These are phyloP conservation scores for Elephantulus edwardii DNA, from an alignment of 2,113 vertebrate species.

Conservation along the genomic window DNA sequence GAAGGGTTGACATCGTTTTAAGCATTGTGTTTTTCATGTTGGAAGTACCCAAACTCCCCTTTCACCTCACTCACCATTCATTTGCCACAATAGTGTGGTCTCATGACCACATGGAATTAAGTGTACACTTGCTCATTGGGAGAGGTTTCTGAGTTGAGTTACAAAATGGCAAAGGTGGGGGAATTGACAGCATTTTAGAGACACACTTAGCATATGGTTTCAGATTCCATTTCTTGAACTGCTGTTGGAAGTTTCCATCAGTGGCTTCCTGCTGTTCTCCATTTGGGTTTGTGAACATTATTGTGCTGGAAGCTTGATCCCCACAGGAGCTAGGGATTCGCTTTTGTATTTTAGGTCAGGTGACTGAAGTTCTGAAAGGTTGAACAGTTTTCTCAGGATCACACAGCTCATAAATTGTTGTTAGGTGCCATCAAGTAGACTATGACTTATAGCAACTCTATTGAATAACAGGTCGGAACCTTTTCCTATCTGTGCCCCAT, in stretches of 20 bases:
- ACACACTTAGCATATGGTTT: not conserved
- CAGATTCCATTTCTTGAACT: not conserved
- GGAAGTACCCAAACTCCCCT: not conserved
- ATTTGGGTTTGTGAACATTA: not conserved
- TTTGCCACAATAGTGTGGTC: not conserved
- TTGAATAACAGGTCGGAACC: too few species aligned
- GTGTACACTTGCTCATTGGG: not conserved
- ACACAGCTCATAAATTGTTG: not conserved
- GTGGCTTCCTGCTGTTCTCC: not conserved
- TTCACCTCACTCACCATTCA: not conserved
- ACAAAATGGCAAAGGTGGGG: not conserved
- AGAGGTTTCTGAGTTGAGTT: not conserved
- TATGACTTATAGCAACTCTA: too few species aligned
- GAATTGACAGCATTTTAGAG: not conserved
- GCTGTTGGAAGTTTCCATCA: too few species aligned
- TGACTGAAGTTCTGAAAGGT: not conserved
- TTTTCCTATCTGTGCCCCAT: too few species aligned
- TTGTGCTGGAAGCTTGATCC: constrained; percentile 20
- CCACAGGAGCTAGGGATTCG: not conserved
- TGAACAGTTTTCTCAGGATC: not conserved
- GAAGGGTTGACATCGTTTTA: not conserved
- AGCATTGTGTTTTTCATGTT: not conserved
- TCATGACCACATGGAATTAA: not conserved
- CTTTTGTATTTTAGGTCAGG: constrained; percentile 2
- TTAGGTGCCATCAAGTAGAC: too few species aligned